Conservation (phyloP, 2,797 vertebrate species). For the Enteromius thamalakanensis region DNA sequence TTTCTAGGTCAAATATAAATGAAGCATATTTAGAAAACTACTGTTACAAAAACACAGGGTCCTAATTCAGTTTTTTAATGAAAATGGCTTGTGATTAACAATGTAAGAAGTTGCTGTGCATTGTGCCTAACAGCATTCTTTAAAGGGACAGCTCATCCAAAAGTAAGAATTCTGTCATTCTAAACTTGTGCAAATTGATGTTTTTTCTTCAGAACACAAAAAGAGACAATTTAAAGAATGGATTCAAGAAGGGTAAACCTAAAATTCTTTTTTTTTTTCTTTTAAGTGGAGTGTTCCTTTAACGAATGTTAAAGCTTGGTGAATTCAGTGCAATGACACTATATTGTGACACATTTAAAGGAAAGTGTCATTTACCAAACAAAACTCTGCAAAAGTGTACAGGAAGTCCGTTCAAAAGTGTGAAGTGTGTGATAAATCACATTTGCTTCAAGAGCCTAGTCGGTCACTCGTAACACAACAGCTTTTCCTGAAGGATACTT, state of each 20-base stretch:
- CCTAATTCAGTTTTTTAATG: background rate
- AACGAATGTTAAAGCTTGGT: background rate
- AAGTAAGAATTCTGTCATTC: background rate
- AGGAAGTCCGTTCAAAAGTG: background rate
- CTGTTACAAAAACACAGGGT: background rate
- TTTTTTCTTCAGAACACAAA: background rate
- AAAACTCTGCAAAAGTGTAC: background rate
- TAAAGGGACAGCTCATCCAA: background rate
- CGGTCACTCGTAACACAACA: conserved; percentile 11
- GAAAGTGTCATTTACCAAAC: too few species aligned
- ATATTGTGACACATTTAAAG: background rate
- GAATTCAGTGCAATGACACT: background rate
- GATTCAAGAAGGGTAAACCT: too few species aligned
- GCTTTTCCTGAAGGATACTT: conserved; percentile 26
- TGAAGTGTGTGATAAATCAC: conserved; percentile 37
- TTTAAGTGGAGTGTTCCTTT: too few species aligned
- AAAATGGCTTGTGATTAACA: background rate
- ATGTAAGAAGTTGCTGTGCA: background rate
- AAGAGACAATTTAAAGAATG: background rate
- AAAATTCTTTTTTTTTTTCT: too few species aligned
- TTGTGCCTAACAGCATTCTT: background rate
- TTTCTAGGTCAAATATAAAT: background rate
- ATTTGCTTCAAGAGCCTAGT: background rate
- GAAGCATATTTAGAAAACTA: background rate
- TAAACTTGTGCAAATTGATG: background rate